These are phyloP conservation scores for Cordilura impudica DNA, from an alignment of 2,888 invertebrate species.

Conservation along the genomic window DNA sequence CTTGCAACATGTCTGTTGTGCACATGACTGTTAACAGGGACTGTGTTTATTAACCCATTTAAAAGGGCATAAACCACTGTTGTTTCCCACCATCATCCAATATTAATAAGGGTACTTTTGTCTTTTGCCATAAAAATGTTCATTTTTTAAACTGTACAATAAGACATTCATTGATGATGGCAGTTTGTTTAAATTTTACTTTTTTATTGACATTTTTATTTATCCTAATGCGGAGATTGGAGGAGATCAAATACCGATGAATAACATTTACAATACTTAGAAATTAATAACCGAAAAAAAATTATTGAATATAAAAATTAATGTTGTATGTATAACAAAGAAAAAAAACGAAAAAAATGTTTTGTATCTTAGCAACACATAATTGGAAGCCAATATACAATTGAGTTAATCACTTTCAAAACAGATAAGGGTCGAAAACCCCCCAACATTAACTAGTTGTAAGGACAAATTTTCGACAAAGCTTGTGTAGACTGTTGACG, in stretches of 20 bases:
- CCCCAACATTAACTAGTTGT: neutral
- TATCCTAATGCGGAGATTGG: conserved; percentile 19
- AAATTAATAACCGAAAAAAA: conserved; percentile 35
- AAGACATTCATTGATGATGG: conserved; percentile 47
- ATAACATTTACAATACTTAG: conserved; percentile 8
- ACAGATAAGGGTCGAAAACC: neutral
- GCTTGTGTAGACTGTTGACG: too few relatives aligned
- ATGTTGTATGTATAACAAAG: conserved; percentile 32
- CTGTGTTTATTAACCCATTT: conserved; percentile 34
- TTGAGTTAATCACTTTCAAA: neutral
- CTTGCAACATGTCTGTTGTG: conserved; percentile 32
- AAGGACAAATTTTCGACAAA: too few relatives aligned
- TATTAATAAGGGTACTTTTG: conserved; percentile 8
- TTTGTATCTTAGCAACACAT: conserved; percentile 4
- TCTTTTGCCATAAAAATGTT: conserved; percentile 26
- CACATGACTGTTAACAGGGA: conserved; percentile 37
- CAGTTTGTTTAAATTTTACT: conserved; percentile 26
- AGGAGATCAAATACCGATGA: conserved; percentile 24
- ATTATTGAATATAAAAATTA: conserved; percentile 31
- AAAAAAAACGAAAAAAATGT: neutral
- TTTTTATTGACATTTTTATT: neutral
- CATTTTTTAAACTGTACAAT: conserved; percentile 1
- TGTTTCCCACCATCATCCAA: conserved; percentile 19
- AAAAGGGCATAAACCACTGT: neutral
- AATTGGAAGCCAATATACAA: neutral